These are phyloP conservation scores for Ramphastos sulfuratus DNA, from an alignment of 2,113 vertebrate genomes.

Conservation along the genomic window DNA sequence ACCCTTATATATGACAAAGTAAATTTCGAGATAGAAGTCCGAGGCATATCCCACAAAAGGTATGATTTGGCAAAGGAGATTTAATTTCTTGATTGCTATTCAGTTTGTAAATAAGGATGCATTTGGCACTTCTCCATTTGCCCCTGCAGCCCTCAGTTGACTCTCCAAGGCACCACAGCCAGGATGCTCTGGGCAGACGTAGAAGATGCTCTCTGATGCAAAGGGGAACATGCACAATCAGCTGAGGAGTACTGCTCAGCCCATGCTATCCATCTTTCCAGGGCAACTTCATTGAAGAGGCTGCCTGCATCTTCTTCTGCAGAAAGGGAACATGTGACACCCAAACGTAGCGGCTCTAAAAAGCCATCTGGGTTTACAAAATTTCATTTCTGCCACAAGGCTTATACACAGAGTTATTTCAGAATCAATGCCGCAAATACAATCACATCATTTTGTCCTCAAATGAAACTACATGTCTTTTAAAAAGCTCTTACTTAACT, in stretches of 20 bases:
- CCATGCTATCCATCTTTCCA: accelerated
- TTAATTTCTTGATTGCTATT: neutral
- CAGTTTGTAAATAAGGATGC: neutral
- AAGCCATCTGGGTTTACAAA: neutral
- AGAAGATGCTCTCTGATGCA: neutral
- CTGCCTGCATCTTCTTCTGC: neutral
- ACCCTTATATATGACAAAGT: neutral
- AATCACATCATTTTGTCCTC: neutral
- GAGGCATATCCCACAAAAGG: neutral
- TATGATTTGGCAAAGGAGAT: neutral
- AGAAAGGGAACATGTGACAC: accelerated
- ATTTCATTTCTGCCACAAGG: neutral
- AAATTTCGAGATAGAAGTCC: neutral
- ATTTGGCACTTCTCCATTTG: neutral
- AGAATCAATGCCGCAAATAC: neutral
- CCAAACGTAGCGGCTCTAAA: neutral
- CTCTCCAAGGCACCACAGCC: accelerated
- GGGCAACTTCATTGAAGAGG: accelerated
- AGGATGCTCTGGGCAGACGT: neutral
- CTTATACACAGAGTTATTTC: neutral
- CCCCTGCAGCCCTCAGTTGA: accelerated
- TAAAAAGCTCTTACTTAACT: slow-evolving; percentile 1
- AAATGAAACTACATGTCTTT: neutral
- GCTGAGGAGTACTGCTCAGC: neutral
- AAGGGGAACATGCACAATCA: accelerated